These are phyloP conservation scores for Bagarius yarrelli DNA, from an alignment of 2,113 vertebrate genomes.

Conservation along the genomic window DNA sequence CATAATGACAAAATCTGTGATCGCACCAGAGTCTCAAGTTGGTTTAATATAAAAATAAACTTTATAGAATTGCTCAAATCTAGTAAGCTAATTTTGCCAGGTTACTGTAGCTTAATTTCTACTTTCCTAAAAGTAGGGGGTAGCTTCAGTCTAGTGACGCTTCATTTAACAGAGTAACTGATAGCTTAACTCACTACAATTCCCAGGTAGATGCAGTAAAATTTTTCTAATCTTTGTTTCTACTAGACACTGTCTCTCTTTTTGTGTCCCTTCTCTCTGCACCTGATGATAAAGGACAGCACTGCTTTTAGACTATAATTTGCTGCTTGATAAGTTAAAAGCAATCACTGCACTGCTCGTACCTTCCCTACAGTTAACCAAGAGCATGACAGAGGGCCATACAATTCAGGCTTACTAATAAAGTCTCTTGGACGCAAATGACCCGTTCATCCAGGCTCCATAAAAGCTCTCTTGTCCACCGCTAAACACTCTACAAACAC, in stretches of 20 bases:
- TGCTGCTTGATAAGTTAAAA: conserved; percentile 29
- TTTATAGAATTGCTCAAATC: too few relatives aligned
- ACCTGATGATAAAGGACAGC: neutral
- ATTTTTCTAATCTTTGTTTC: neutral
- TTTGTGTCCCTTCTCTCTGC: neutral
- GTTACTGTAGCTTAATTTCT: too few relatives aligned
- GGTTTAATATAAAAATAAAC: too few relatives aligned
- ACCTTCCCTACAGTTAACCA: conserved; percentile 19
- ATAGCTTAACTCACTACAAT: too few relatives aligned
- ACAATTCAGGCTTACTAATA: conserved; percentile 39
- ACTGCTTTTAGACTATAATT: conserved; percentile 20
- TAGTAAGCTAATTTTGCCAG: too few relatives aligned
- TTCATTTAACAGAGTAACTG: too few relatives aligned
- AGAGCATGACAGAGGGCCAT: conserved; percentile 3
- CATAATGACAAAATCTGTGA: too few relatives aligned
- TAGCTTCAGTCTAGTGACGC: too few relatives aligned
- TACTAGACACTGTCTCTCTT: neutral
- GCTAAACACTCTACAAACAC: conserved; percentile 40
- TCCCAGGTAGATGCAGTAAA: too few relatives aligned
- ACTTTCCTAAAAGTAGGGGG: too few relatives aligned
- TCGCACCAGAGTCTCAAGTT: too few relatives aligned
- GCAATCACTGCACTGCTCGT: conserved; percentile 21
- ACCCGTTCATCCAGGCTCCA: conserved; percentile 41
- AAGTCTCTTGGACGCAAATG: conserved; percentile 50
- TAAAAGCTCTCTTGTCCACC: conserved; percentile 43